Percentiles rank a stretch among this genome's conserved stretches.
These are phyloP conservation scores for Cassiopea xamachana DNA, from an alignment of 30 jellyfish, hydroid and myxozoan species.

Conservation along the genomic window DNA sequence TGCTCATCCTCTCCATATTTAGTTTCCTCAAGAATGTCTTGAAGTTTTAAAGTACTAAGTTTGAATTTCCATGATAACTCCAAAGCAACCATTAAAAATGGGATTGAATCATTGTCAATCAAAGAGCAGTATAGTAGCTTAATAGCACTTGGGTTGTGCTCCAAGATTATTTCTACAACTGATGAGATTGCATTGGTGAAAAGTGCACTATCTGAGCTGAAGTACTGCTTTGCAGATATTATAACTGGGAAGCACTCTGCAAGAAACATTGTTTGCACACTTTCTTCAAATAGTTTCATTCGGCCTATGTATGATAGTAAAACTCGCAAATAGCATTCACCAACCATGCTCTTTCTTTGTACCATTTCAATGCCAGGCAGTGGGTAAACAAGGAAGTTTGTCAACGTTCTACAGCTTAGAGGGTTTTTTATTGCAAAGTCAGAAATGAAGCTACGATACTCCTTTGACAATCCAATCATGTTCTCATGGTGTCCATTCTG, in stretches of 20 bases:
- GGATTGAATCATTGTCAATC: conserved; percentile 39
- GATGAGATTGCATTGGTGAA: conserved; percentile 55
- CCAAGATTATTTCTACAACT: conserved; percentile 31
- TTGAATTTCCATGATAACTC: conserved; percentile 61
- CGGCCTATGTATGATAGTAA: conserved; percentile 62
- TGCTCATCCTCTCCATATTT: conserved; percentile 33
- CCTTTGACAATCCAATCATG: conserved; percentile 40
- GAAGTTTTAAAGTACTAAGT: conserved; percentile 31
- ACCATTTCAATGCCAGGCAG: conserved; percentile 2
- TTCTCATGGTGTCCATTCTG: conserved; percentile 32
- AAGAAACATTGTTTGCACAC: conserved; percentile 60
- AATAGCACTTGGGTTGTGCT: conserved; percentile 29
- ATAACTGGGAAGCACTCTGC: conserved; percentile 62
- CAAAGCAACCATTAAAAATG: conserved; percentile 49
- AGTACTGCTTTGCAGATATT: conserved; percentile 51
- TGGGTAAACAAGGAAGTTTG: conserved; percentile 58
- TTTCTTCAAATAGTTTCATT: conserved; percentile 40
- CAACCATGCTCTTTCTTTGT: conserved; percentile 42
- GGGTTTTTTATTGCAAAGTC: conserved; percentile 63
- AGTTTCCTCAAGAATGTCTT: conserved; percentile 30
- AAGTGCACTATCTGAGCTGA: conserved; percentile 27
- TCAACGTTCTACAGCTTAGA: conserved; percentile 43
- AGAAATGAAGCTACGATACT: conserved; percentile 44
- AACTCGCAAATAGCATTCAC: conserved; percentile 58
- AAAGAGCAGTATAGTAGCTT: conserved; percentile 44